A percentile compares a stretch with the other conserved stretches of the same genome.
These are phyloP conservation scores for Ophion costatus DNA, from an alignment of 2,888 invertebrate genomes.

Conservation along the genomic window DNA sequence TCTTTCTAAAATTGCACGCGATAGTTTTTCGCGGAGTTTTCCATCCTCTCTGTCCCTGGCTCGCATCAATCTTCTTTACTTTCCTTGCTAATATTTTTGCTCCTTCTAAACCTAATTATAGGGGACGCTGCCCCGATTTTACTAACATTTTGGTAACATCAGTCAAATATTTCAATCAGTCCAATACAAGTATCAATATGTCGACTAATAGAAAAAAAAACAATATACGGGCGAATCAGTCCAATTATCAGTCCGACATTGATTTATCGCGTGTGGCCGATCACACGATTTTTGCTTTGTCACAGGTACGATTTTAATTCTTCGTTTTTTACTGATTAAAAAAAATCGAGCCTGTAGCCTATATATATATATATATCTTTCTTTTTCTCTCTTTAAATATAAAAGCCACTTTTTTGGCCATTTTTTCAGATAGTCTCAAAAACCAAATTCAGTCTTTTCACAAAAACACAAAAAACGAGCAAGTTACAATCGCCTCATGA, in stretches of 20 bases:
- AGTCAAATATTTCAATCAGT: constrained; percentile 81
- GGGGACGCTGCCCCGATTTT: constrained; percentile 77
- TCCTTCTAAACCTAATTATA: constrained; percentile 80
- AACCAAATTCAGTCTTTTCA: constrained; percentile 73
- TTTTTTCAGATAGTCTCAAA: constrained; percentile 65
- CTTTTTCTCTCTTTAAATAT: constrained; percentile 42
- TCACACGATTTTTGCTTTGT: constrained; percentile 66
- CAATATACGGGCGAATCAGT: constrained; percentile 76
- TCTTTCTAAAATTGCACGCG: constrained; percentile 62
- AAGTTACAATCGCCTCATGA: constrained; percentile 73
- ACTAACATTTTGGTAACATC: constrained; percentile 83
- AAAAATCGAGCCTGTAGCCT: constrained; percentile 65
- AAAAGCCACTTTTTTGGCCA: constrained; percentile 55
- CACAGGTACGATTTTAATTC: constrained; percentile 69
- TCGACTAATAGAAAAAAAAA: constrained; percentile 73
- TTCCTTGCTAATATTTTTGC: constrained; percentile 40
- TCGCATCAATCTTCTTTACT: constrained; percentile 15
- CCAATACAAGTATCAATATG: constrained; percentile 70
- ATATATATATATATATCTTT: constrained; percentile 58
- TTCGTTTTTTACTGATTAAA: constrained; percentile 67
- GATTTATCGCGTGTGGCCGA: constrained; percentile 61
- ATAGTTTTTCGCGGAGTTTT: constrained; percentile 13
- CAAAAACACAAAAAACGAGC: constrained; percentile 73
- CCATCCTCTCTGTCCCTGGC: constrained; percentile 11
- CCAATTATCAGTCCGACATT: constrained; percentile 79